phyloP scores from a whole-genome alignment of 2,113 vertebrate genomes.

The Helogale parvula region DNA sequence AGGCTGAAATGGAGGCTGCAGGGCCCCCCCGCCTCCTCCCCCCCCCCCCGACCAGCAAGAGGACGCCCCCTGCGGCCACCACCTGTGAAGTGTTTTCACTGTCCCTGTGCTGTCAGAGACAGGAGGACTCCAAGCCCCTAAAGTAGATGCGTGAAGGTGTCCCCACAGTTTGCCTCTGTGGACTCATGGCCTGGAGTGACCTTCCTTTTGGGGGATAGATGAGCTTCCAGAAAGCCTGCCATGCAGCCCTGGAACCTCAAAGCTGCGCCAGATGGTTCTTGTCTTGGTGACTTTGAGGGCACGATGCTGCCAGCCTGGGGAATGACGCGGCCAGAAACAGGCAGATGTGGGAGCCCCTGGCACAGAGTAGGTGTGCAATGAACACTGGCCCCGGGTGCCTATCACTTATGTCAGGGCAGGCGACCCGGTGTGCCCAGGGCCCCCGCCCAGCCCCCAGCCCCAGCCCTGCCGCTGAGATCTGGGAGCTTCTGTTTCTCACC shows the following conservation, averaged over 20 bases:
- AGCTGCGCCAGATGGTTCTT: not conserved
- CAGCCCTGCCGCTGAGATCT: not conserved
- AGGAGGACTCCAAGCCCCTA: not conserved
- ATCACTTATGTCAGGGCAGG: not conserved
- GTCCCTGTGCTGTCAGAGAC: fast-evolving
- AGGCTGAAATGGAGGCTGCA: no score
- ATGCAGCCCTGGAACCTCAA: not conserved
- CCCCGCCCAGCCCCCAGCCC: no score
- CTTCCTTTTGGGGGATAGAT: not conserved
- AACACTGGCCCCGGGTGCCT: not conserved
- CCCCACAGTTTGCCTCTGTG: not conserved
- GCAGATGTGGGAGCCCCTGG: not conserved
- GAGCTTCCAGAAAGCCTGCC: not conserved
- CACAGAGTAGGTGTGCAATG: fast-evolving
- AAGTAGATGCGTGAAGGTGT: fast-evolving
- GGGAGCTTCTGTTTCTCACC: not conserved
- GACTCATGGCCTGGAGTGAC: not conserved
- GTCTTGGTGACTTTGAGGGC: fast-evolving
- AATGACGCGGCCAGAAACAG: not conserved
- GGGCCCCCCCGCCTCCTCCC: no score
- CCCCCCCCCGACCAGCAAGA: not conserved
- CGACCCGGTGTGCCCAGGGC: not conserved
- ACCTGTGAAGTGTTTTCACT: not conserved
- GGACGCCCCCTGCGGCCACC: not conserved
- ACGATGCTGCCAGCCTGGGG: not conserved